Evolutionary conservation across 2,113 vertebrate genomes (phyloP).

Genomic region (Eptesicus fuscus): DNA sequence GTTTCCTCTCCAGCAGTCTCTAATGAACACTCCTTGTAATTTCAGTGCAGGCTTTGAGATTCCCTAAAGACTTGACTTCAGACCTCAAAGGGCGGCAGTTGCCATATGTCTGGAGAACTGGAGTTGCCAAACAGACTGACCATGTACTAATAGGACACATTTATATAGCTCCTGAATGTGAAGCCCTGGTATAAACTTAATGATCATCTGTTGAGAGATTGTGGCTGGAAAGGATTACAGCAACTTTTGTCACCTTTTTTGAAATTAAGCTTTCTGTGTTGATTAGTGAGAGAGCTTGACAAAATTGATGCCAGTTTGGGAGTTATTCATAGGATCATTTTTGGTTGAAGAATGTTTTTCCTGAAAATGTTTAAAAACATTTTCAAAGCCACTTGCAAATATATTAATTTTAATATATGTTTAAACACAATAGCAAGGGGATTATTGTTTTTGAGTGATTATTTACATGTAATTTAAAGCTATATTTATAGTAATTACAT

Average conservation of each 20-base stretch:
- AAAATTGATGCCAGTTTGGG: conserved; percentile 9
- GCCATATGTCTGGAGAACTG: conserved; percentile 85
- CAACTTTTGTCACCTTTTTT: conserved; percentile 80
- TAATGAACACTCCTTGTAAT: conserved; percentile 86
- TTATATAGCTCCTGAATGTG: conserved; percentile 76
- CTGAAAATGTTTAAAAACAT: neutral
- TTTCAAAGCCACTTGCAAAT: neutral
- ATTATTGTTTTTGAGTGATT: neutral
- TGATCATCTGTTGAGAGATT: conserved; percentile 85
- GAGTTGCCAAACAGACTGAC: conserved; percentile 84
- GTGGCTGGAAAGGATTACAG: conserved; percentile 78
- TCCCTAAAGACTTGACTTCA: conserved; percentile 87
- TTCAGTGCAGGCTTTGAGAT: conserved; percentile 81
- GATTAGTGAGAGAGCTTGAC: conserved; percentile 65
- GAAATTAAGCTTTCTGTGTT: conserved; percentile 77
- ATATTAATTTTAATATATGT: conserved; percentile 13
- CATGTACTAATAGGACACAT: conserved; percentile 85
- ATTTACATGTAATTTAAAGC: conserved; percentile 28
- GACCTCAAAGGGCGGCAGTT: conserved; percentile 87
- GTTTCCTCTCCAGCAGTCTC: conserved; percentile 82
- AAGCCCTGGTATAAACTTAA: conserved; percentile 79
- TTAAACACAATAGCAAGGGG: neutral
- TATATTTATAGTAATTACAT: neutral
- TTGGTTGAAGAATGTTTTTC: conserved; percentile 18
- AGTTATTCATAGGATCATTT: conserved; percentile 50